Evolutionary conservation across 2,888 invertebrate species (phyloP), one percentile per base, ranked within the genome.

Genomic region (Eupithecia subfuscata): DNA sequence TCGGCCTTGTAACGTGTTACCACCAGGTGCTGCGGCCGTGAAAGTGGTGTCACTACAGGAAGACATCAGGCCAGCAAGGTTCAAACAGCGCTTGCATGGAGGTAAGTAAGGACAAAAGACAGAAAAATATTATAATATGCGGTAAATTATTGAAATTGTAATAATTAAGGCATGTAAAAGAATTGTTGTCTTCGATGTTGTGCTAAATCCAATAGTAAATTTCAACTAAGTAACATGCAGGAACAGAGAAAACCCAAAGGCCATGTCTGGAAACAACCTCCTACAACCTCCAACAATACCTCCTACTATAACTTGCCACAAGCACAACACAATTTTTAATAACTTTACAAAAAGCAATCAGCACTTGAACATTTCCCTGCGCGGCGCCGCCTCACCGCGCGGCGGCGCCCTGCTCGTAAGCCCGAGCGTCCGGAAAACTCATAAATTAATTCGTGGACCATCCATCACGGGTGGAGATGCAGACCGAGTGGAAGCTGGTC

Each of bases 391-490:
- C 14, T 43, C 40, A 43, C 22, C 43, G 64, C 18, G 63, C 63
- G 63, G 25, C 40, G 2, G 30, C n/a, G n/a, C 25, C 8, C 30
- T 14, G 45, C 48, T 40, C 52, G 74, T 74, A 30, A 25, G 14
- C 25, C 60, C 18, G 52, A 56, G 12, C 65, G 37, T 60, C 56
- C 74, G 70, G 67, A 70, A 68, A 70, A 73, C 30, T 64, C 68
- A 48, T 48, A 63, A 63, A 73, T 74, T 69, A 74, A 74, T 74
- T 52, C 73, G 43, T 18, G 5, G 37, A 12, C 65, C 75, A 78
- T 78, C 75, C 75, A 78, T 78, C 78, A 78, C 69, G 30, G 65
- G 65, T 71, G 76, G 74, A 63, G 56, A 71, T 43, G 63, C 40
- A 37, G 22, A n/a, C 48, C 25, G 63, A 14, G 22, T 22, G 22